Conservation (phyloP, 2,888 invertebrate genomes). For the Ariolimax columbianus region DNA sequence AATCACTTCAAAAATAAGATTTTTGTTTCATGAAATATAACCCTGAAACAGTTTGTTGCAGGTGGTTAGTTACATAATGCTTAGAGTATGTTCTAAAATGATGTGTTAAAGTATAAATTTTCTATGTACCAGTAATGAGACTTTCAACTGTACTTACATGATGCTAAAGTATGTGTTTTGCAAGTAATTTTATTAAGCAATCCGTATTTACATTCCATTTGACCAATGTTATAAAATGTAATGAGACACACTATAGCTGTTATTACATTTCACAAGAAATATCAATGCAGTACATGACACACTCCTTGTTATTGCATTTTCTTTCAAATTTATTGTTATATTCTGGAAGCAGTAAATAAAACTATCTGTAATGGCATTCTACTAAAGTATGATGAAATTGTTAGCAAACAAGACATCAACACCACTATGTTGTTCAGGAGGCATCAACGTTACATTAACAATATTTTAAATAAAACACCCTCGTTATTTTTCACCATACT, state of each 20-base stretch:
- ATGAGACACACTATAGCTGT: not conserved
- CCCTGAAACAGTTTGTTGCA: too few relatives aligned
- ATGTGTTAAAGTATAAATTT: too few relatives aligned
- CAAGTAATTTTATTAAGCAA: too few relatives aligned
- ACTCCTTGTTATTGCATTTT: not conserved
- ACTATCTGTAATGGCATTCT: not conserved
- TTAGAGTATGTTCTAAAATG: too few relatives aligned
- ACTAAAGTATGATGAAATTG: not conserved
- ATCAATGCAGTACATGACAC: not conserved
- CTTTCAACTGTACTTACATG: too few relatives aligned
- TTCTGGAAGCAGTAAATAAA: not conserved
- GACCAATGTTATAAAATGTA: not conserved
- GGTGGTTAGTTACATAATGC: too few relatives aligned
- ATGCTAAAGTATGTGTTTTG: too few relatives aligned
- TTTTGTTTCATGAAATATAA: too few relatives aligned
- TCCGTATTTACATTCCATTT: not conserved
- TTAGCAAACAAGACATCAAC: not conserved
- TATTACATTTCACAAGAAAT: not conserved
- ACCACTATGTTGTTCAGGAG: not conserved
- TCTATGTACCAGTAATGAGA: too few relatives aligned
- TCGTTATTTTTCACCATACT: too few relatives aligned
- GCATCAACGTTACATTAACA: not conserved
- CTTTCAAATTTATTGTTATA: not conserved
- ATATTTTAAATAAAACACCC: not conserved
- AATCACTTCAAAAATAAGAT: too few relatives aligned